Conservation (phyloP, 37 sponge, comb jelly and placozoan genomes). For the Halisarca cf. caerulea region DNA sequence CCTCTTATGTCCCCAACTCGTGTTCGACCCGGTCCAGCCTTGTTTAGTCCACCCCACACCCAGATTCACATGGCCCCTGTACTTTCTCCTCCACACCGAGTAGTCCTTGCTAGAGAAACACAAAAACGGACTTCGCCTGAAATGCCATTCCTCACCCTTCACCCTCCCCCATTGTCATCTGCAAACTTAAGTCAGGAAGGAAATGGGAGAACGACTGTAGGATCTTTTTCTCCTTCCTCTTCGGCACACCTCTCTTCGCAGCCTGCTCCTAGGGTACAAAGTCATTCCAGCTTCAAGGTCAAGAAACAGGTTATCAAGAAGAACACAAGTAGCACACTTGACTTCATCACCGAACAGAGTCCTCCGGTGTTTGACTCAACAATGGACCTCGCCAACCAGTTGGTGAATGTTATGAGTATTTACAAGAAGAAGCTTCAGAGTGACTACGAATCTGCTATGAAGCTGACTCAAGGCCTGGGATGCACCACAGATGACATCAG, state of each 20-base stretch:
- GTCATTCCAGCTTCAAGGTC: not conserved
- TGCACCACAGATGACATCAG: not conserved
- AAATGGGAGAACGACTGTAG: not conserved
- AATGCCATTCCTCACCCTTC: too few relatives aligned
- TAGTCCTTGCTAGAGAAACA: too few relatives aligned
- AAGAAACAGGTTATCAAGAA: not conserved
- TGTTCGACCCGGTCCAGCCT: too few relatives aligned
- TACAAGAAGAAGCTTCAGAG: not conserved
- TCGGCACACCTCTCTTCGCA: too few relatives aligned
- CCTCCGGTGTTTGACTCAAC: conserved; percentile 14
- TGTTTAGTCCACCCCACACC: too few relatives aligned
- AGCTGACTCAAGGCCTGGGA: not conserved
- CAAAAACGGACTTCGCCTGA: too few relatives aligned
- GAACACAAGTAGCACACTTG: conserved; percentile 18
- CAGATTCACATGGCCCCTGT: too few relatives aligned
- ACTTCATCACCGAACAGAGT: not conserved
- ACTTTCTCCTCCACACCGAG: too few relatives aligned
- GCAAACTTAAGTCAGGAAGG: not conserved
- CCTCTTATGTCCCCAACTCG: too few relatives aligned
- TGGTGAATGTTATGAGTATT: conserved; percentile 15
- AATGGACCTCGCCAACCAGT: not conserved
- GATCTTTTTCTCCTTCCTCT: too few relatives aligned
- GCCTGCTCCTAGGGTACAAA: too few relatives aligned
- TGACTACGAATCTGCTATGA: not conserved
- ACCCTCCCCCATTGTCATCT: not conserved